Evolutionary conservation across 2,888 invertebrate species (phyloP).

Genomic region (Sialis fuliginosa): DNA sequence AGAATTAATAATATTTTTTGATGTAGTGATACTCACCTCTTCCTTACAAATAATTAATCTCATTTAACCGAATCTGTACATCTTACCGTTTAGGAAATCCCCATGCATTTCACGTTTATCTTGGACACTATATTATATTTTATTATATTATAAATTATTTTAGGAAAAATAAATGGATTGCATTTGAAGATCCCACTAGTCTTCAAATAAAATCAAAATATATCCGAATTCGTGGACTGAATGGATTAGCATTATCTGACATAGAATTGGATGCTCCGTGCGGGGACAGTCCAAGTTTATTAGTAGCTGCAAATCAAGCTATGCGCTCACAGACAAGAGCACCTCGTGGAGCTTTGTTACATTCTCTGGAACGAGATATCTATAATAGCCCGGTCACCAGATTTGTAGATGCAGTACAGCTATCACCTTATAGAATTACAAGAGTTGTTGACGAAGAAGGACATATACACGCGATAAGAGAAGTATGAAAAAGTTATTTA

Average conservation of each 20-base stretch:
- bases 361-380: conserved; percentile 44
- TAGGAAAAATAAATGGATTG: conserved; percentile 51
- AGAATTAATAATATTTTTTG: too few relatives aligned
- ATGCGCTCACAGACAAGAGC: conserved; percentile 41
- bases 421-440: conserved; percentile 54
- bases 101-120: too few relatives aligned
- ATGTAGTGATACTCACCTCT: too few relatives aligned
- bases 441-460: conserved; percentile 57
- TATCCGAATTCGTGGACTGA: conserved; percentile 48
- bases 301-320: conserved; percentile 31
- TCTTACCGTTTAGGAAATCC: too few relatives aligned
- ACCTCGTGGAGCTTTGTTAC: conserved; percentile 42
- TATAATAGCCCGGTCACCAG: conserved; percentile 27
- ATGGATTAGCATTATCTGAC: conserved; percentile 42
- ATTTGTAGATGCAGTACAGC: conserved; percentile 38
- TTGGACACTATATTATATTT: too few relatives aligned
- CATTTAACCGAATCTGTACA: too few relatives aligned
- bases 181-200: conserved; percentile 57
- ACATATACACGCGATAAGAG: conserved; percentile 49
- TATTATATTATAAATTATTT: conserved; percentile 6
- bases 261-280: conserved; percentile 39
- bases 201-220: conserved; percentile 63
- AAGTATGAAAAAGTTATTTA: conserved; percentile 22
- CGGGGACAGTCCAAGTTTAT: conserved; percentile 31
- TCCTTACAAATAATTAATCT: too few relatives aligned